Evolutionary conservation across 2,113 vertebrate genomes (phyloP).

Genomic region (Cacatua alba): DNA sequence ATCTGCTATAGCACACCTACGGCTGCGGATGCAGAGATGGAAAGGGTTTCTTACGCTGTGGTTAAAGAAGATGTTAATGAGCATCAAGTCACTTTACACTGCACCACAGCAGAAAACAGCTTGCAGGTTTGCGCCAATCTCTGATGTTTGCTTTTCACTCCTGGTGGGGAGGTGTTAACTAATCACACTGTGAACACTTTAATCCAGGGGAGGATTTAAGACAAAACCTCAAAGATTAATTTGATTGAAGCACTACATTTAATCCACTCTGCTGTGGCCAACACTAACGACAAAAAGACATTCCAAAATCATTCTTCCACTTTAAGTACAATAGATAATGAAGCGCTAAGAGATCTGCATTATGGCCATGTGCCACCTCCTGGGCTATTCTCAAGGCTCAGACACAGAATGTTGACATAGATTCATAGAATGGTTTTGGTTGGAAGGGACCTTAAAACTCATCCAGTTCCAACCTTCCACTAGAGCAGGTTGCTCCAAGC

Average conservation of each 20-base stretch:
- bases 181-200: neutral
- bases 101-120: neutral
- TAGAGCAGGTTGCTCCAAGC: neutral
- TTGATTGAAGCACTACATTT: conserved; percentile 16
- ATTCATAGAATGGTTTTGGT: neutral
- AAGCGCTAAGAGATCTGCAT: too few species aligned
- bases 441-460: neutral
- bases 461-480: neutral
- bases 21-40: neutral
- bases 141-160: neutral
- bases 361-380: neutral
- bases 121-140: neutral
- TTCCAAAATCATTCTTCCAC: neutral
- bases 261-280: neutral
- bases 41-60: neutral
- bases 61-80: neutral
- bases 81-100: neutral
- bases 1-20: neutral
- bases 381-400: neutral
- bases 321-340: neutral
- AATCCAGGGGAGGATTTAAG: neutral
- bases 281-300: neutral
- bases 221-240: neutral
- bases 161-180: neutral
- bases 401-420: neutral